Conservation (phyloP, 1,140 invertebrate species). For the Rhagoletis zephyria region DNA sequence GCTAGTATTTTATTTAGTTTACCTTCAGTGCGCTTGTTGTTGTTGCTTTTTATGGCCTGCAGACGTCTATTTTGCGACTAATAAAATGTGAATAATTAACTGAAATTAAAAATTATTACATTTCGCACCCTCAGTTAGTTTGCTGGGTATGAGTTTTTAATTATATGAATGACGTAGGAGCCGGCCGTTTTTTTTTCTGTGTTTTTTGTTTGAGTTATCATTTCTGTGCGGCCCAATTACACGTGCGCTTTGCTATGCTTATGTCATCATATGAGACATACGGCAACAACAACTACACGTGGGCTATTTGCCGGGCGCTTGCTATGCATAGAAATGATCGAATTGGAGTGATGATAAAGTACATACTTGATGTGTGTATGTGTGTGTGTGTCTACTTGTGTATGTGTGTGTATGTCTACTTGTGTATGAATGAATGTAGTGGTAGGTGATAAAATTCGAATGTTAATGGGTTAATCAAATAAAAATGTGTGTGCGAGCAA, state of each 20-base stretch:
- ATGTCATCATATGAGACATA: slow-evolving; percentile 1
- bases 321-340: slow-evolving; percentile 3
- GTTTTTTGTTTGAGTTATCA: neutral
- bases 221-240: neutral
- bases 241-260: slow-evolving; percentile 20
- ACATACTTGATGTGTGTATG: neutral
- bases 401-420: neutral
- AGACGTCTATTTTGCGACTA: neutral
- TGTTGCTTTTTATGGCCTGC: neutral
- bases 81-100: neutral
- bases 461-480: slow-evolving; percentile 9
- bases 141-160: too few species aligned
- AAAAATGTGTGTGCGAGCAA: neutral
- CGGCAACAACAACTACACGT: slow-evolving; percentile 17
- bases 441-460: neutral
- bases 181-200: neutral
- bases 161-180: neutral
- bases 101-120: neutral
- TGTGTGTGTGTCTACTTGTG: neutral
- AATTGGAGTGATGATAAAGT: neutral
- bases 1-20: neutral
- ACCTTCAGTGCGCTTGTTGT: neutral
- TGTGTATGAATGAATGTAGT: neutral
- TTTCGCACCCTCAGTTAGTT: neutral
- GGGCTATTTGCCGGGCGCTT: neutral